These are phyloP conservation scores for Anoncus sp. DNA, from an alignment of 2,888 invertebrate species.

Conservation along the genomic window DNA sequence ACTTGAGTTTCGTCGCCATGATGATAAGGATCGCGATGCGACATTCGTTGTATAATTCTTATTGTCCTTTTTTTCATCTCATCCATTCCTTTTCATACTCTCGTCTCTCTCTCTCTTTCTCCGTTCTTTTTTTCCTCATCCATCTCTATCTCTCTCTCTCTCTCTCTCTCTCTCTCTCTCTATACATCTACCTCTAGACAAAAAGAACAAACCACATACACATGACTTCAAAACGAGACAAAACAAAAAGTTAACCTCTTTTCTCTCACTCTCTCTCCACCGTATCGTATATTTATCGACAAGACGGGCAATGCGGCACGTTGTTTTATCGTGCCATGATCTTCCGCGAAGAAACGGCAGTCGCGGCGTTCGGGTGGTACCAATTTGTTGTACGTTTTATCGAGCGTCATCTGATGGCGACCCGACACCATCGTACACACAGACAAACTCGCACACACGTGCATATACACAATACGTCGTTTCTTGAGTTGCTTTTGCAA, in stretches of 20 bases:
- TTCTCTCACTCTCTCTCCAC: conserved; percentile 52
- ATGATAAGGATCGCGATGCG: conserved; percentile 55
- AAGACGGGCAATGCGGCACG: conserved; percentile 64
- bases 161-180: conserved; percentile 23
- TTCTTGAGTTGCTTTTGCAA: conserved; percentile 30
- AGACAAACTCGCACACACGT: conserved; percentile 5
- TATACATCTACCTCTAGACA: not conserved
- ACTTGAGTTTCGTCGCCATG: conserved; percentile 8
- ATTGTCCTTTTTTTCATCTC: conserved; percentile 28
- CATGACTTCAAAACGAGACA: conserved; percentile 30
- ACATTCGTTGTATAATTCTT: conserved; percentile 45
- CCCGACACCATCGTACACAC: conserved; percentile 75
- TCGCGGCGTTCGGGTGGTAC: conserved; percentile 81
- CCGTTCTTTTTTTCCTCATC: not conserved
- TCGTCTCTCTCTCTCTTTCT: conserved; percentile 7
- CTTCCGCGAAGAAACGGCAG: conserved; percentile 77
- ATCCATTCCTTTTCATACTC: not conserved
- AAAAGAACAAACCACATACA: conserved; percentile 14
- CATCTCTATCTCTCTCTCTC: conserved; percentile 5
- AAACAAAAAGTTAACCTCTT: conserved; percentile 46
- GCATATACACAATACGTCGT: not conserved
- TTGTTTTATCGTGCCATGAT: conserved; percentile 75
- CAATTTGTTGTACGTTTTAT: conserved; percentile 82
- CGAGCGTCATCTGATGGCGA: conserved; percentile 82
- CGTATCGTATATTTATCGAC: conserved; percentile 81